These are phyloP conservation scores for Mystacornis crossleyi DNA, from an alignment of 2,113 vertebrate genomes.

Conservation along the genomic window DNA sequence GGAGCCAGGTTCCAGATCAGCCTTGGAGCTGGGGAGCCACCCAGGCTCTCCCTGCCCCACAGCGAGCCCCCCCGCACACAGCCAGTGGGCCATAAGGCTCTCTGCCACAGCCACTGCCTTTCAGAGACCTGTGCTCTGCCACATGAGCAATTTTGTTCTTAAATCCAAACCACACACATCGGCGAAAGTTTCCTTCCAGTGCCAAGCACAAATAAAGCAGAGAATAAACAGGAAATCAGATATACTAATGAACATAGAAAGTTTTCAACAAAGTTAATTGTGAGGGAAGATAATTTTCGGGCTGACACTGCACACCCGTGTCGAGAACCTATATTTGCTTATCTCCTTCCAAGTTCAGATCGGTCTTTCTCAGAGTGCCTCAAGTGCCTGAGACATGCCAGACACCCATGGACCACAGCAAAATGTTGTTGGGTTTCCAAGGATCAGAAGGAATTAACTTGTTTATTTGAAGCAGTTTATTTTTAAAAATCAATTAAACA, in stretches of 20 bases:
- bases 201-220: not conserved
- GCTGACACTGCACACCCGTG: not conserved
- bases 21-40: not conserved
- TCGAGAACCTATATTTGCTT: not conserved
- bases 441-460: conserved; percentile 37
- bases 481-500: not conserved
- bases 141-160: not conserved
- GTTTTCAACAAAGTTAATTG: not conserved
- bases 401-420: not conserved
- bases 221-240: not conserved
- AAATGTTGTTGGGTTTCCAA: not conserved
- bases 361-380: not conserved
- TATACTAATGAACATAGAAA: not conserved
- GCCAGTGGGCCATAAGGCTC: not conserved
- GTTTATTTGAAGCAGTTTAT: not conserved
- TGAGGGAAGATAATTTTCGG: conserved; percentile 29
- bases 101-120: not conserved
- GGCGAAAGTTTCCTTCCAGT: not conserved
- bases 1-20: not conserved
- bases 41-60: not conserved
- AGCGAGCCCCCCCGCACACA: rapidly evolving
- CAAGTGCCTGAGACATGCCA: conserved; percentile 12
- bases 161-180: not conserved
- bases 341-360: conserved; percentile 24
- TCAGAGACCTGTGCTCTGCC: not conserved